Percentiles rank a stretch among this genome's conserved stretches.
Evolutionary conservation across 2,888 invertebrate species (phyloP).

Genomic region (Nemotelus nigrinus): DNA sequence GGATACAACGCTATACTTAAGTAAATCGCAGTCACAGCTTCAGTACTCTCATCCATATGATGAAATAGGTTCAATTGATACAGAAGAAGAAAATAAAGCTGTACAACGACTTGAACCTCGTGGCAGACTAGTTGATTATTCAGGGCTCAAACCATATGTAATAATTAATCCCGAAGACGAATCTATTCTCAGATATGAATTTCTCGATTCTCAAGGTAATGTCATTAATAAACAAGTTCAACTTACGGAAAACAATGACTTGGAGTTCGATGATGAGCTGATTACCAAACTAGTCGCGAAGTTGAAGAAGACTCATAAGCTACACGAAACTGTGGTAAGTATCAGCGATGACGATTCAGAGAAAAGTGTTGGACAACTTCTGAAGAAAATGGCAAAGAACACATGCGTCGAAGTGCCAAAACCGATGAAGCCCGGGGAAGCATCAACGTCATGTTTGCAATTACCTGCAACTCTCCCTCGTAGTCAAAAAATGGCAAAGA

Average conservation of each 20-base stretch:
- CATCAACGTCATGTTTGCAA: no score
- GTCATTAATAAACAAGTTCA: neutral
- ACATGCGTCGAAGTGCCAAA: neutral
- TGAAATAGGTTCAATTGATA: neutral
- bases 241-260: neutral
- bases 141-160: neutral
- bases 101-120: neutral
- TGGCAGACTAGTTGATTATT: neutral
- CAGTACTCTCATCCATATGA: neutral
- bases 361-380: neutral
- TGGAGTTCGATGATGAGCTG: slow-evolving; percentile 18
- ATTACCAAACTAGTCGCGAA: slow-evolving; percentile 26
- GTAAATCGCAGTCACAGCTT: slow-evolving; percentile 5
- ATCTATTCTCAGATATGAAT: neutral
- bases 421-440: no score
- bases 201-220: neutral
- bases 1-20: neutral
- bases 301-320: neutral
- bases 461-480: no score
- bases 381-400: neutral
- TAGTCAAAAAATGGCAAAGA: no score
- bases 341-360: slow-evolving; percentile 1
- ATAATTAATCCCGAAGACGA: neutral
- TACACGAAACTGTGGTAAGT: neutral
- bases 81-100: neutral